Conservation (phyloP, 1,140 invertebrate species). For the Yoshiicerus persimilis region DNA sequence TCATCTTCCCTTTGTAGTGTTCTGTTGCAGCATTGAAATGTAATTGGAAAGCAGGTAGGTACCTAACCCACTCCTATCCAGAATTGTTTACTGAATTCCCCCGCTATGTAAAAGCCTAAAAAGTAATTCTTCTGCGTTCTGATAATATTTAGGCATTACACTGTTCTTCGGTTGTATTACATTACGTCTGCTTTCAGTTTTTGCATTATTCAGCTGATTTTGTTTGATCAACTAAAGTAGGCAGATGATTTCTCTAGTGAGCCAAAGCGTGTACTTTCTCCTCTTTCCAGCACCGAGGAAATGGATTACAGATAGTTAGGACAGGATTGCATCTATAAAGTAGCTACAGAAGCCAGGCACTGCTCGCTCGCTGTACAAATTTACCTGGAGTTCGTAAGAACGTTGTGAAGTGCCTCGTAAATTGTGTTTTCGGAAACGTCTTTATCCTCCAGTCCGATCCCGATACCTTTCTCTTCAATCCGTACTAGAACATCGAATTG, state of each 20-base stretch:
- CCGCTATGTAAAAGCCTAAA: neutral
- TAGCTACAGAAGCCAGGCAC: neutral
- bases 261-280: neutral
- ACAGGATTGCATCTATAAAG: neutral
- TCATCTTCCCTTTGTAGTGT: neutral
- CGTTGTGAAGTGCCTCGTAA: slow-evolving; percentile 41
- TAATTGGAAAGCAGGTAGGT: neutral
- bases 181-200: neutral
- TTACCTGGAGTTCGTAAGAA: slow-evolving; percentile 37
- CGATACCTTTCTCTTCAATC: slow-evolving; percentile 51
- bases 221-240: slow-evolving; percentile 16
- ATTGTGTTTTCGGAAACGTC: slow-evolving; percentile 47
- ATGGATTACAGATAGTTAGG: slow-evolving; percentile 1
- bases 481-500: slow-evolving; percentile 51
- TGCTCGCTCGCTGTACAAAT: neutral
- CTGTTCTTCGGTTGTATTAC: too few relatives aligned
- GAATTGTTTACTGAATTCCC: neutral
- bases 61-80: neutral
- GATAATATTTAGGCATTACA: neutral
- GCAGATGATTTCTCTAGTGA: neutral
- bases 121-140: neutral
- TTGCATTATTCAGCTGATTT: neutral
- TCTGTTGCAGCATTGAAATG: neutral
- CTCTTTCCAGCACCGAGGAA: neutral
- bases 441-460: slow-evolving; percentile 44